Evolutionary conservation across 2,113 vertebrate species (phyloP), one percentile per base, ranked within the genome.

Genomic region (Corythornis vintsioides): DNA sequence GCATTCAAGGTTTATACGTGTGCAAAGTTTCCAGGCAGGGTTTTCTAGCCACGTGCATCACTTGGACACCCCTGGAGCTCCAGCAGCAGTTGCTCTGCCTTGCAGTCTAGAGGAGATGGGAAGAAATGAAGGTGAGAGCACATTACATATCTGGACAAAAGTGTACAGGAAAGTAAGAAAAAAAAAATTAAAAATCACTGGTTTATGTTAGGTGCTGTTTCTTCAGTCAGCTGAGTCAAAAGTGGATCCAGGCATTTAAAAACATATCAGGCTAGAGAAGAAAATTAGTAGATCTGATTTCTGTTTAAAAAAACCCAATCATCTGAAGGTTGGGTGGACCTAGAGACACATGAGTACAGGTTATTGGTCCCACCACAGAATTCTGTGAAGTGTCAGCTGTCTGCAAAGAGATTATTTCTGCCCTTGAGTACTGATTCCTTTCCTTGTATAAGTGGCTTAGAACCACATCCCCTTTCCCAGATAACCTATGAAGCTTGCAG

Each of bases 371-470:
- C 57, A 66, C 35, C 66, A 18, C 15, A 60, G 9, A 64, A 63
- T 43, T 70, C 69, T 55, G 35, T 35, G 55, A 35, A 43, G 13
- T 61, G 56, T 70, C 83, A 81, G 17, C 60, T 66, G 33, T 29
- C 50, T 42, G 10, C 59, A 57, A 0, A 4, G 42, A 63, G 38
- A 35, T 55, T 52, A 47, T 47, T 55, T 24, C 31, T 55, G 24
- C 19, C 28, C 20, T 67, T 0, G 0, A 56, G 70, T 8, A 43
- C 3, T 2, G 0, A 7, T 38, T 75, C 43, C 7, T 85, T 31
- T 18, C 33, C 61, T 53, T 1, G 1, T 16, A 17, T 20, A 42
- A 76, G 38, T 31, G 47, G 9, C 19, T 65, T 38, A 29, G 40
- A 60, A 19, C 33, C 78, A 47, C 0, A 0, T 64, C 24, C 31